Conservation (phyloP, 1,140 invertebrate genomes). For the Cephus cinctus region DNA sequence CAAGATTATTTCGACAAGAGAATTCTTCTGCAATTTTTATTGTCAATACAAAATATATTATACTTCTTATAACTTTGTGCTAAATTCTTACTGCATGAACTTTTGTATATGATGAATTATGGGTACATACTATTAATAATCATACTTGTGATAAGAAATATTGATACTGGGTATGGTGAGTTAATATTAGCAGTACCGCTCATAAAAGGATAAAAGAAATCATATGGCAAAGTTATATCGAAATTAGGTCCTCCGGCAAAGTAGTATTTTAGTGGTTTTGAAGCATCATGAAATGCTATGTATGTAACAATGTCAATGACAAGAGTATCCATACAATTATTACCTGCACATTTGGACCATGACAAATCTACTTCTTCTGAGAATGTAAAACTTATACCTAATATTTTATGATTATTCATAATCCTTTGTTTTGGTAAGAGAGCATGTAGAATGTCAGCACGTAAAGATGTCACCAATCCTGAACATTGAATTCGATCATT, state of each 20-base stretch:
- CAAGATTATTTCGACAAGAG: too few species aligned
- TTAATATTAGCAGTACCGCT: too few species aligned
- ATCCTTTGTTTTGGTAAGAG: constrained; percentile 37
- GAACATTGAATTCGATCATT: constrained; percentile 45
- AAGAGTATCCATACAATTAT: constrained; percentile 35
- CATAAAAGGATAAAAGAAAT: constrained; percentile 72
- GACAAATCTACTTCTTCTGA: constrained; percentile 33
- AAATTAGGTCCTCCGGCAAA: constrained; percentile 63
- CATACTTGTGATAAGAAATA: too few species aligned
- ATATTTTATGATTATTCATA: constrained; percentile 44
- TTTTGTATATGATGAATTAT: too few species aligned
- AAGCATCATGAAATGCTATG: constrained; percentile 64
- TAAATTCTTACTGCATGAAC: too few species aligned
- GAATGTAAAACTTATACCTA: constrained; percentile 43
- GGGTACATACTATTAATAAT: too few species aligned
- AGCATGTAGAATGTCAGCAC: constrained; percentile 56
- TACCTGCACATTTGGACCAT: constrained; percentile 37
- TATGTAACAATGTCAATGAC: constrained; percentile 43
- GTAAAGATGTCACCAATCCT: constrained; percentile 52
- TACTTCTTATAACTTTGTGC: too few species aligned
- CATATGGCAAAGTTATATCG: constrained; percentile 63
- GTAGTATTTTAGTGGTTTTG: constrained; percentile 52
- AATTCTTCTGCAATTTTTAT: too few species aligned
- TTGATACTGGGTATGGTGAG: too few species aligned
- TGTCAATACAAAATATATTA: too few species aligned